These are phyloP conservation scores for Boleophthalmus pectinirostris DNA, from an alignment of 2,113 vertebrate species.

Conservation along the genomic window DNA sequence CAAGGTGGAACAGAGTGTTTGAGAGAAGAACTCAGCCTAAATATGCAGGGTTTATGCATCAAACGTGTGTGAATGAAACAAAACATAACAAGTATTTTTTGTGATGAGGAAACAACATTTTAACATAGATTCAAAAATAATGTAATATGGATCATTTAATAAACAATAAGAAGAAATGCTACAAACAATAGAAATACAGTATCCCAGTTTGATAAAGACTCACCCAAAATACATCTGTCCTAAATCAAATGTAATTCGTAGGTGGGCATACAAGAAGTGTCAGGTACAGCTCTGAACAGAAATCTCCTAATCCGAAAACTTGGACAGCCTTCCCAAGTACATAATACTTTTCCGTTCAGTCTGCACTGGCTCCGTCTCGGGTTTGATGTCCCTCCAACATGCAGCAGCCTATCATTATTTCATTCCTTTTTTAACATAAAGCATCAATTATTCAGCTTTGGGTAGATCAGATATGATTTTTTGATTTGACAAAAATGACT, in stretches of 20 bases:
- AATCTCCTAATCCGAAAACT: conserved; percentile 61
- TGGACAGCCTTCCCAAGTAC: conserved; percentile 60
- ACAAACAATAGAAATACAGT: no score
- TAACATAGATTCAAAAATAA: no score
- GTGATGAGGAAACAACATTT: no score
- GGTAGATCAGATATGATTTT: conserved; percentile 59
- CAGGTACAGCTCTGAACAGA: conserved; percentile 65
- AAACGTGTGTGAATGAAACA: no score
- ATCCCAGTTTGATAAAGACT: no score
- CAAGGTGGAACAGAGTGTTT: no score
- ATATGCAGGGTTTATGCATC: no score
- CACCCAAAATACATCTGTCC: neutral
- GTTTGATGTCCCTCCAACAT: conserved; percentile 73
- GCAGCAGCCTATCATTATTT: conserved; percentile 72
- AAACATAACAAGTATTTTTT: no score
- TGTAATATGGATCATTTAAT: no score
- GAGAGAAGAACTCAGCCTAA: no score
- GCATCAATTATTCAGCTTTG: conserved; percentile 71
- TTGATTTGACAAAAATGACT: conserved; percentile 55
- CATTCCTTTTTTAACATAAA: conserved; percentile 71
- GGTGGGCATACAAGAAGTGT: conserved; percentile 55
- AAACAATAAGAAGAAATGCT: no score
- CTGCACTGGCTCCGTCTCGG: conserved; percentile 56
- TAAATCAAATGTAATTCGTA: neutral
- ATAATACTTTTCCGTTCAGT: conserved; percentile 50